phyloP scores from a whole-genome alignment of 2,113 vertebrate species.

The Triplophysa tibetana region DNA sequence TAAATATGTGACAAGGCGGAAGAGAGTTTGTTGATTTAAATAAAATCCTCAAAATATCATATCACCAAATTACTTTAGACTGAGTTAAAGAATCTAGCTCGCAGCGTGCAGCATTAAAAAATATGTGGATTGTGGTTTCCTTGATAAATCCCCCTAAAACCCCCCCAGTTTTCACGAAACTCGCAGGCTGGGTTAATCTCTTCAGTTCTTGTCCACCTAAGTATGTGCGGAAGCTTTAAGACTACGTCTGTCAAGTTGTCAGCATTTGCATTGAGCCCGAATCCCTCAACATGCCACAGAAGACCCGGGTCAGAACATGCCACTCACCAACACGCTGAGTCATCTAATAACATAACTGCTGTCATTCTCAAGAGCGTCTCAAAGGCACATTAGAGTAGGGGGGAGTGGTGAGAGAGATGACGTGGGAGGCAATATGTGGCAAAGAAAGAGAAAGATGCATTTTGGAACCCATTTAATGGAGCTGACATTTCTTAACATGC shows the following conservation, averaged over 20 bases:
- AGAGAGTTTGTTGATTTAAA: no score
- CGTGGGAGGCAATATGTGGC: neutral
- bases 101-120: no score
- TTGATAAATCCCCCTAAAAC: neutral
- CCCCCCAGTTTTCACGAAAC: neutral
- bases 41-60: no score
- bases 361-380: constrained; percentile 12
- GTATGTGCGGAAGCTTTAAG: neutral
- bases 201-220: neutral
- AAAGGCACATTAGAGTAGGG: neutral
- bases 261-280: neutral
- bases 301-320: constrained; percentile 8
- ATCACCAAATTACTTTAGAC: no score
- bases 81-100: no score
- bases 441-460: neutral
- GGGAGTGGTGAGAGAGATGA: neutral
- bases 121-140: no score
- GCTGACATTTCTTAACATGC: constrained; percentile 23
- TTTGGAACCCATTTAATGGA: constrained; percentile 12
- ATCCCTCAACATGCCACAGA: neutral
- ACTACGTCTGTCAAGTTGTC: constrained; percentile 2
- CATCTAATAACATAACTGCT: constrained; percentile 41
- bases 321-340: neutral
- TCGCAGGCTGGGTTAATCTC: neutral
- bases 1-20: no score